Evolutionary conservation across 2,888 invertebrate genomes (phyloP).

Genomic region (Callimorpha dominula): DNA sequence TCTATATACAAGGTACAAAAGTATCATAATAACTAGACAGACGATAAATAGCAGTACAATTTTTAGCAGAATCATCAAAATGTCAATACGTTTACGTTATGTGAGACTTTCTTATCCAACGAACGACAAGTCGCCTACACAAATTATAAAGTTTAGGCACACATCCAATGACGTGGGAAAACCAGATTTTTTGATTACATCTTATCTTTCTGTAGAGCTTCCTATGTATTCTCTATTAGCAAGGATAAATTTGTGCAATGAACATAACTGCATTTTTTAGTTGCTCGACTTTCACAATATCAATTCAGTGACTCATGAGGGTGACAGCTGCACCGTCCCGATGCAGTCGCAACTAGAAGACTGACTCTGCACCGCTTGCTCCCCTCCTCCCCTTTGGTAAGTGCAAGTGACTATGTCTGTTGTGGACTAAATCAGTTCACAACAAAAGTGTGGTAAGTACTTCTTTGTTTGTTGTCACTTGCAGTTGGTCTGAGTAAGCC

Average conservation of each 20-base stretch:
- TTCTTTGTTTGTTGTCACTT: not conserved
- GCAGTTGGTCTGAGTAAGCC: not conserved
- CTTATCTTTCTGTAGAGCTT: not conserved
- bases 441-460: not conserved
- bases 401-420: not conserved
- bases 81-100: slow-evolving; percentile 3
- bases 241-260: not conserved
- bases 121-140: not conserved
- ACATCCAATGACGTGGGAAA: not conserved
- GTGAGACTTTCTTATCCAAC: not conserved
- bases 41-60: slow-evolving; percentile 42
- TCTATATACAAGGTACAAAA: slow-evolving; percentile 75
- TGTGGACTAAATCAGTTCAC: not conserved
- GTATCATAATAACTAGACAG: slow-evolving; percentile 57
- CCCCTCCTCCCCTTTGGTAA: not conserved
- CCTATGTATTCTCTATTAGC: not conserved
- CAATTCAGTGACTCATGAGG: not conserved
- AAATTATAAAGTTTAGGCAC: slow-evolving; percentile 3
- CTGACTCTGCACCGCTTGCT: not conserved
- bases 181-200: not conserved
- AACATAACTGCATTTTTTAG: not conserved
- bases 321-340: not conserved
- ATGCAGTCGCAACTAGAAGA: not conserved
- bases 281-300: not conserved
- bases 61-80: slow-evolving; percentile 20